These are phyloP conservation scores for Plecturocebus donacophilus DNA, from an alignment of 2,113 vertebrate species.

Conservation along the genomic window DNA sequence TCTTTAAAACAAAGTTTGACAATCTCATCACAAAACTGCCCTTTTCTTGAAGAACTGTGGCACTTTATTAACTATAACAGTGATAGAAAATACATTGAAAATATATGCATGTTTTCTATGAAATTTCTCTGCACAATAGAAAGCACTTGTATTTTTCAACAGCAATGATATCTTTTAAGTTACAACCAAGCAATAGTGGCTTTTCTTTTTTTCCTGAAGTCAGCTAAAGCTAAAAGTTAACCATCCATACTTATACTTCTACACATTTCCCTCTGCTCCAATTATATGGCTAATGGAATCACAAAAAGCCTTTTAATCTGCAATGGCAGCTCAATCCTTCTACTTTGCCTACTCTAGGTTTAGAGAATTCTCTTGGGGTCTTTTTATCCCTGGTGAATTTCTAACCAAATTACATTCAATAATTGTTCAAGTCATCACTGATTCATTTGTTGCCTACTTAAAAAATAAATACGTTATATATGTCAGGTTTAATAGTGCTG, in stretches of 20 bases:
- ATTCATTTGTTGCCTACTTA: neutral
- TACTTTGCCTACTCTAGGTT: neutral
- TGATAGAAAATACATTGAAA: slow-evolving; percentile 3
- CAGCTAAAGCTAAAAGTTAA: neutral
- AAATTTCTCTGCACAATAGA: neutral
- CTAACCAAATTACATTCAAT: neutral
- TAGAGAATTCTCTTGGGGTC: neutral
- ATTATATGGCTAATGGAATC: neutral
- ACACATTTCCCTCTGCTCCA: neutral
- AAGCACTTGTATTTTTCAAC: neutral
- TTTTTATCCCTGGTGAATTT: neutral
- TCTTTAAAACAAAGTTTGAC: neutral
- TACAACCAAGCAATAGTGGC: neutral
- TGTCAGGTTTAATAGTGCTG: neutral
- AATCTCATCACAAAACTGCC: neutral
- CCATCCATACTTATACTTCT: neutral
- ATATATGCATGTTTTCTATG: neutral
- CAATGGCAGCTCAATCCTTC: neutral
- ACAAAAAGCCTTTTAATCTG: neutral
- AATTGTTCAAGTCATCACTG: neutral
- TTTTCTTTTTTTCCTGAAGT: neutral
- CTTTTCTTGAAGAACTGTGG: neutral
- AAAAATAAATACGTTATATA: neutral
- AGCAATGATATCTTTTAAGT: neutral
- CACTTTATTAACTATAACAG: neutral